Evolutionary conservation across 2,113 vertebrate genomes (phyloP), one percentile per base, ranked within the genome.

Genomic region (Bostrychus sinensis): DNA sequence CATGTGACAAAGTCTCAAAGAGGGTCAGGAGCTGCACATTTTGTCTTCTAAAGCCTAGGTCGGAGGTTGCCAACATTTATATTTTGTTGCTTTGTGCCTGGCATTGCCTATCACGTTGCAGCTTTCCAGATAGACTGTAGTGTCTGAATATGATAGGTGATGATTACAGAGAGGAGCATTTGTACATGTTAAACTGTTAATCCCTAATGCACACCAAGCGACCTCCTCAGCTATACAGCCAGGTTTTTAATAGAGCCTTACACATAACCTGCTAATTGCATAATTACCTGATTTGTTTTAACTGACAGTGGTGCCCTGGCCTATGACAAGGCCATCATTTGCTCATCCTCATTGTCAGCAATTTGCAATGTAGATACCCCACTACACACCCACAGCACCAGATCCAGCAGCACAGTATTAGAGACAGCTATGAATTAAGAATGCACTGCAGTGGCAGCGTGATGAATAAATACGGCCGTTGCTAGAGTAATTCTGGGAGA

Each of bases 401-500:
- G 66, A 69, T 60, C 73, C 56, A 78, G 65, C 43, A 45, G 26
- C 58, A 56, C 45, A 32, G 45, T 58, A 53, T 81, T 66, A 78
- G 58, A 79, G 62, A 63, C 63, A 9, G 64, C 50, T 28, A 46
- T 79, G 75, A 85, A 88, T 85, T 77, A 81, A 69, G 73, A 81
- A 77, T 72, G 81, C 66, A 43, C 43, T 23, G 77, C 72, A 42
- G 77, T 32, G 56, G 81, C 61, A 41, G 62, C 65, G 82, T 92
- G 76, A 86, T 88, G 81, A 86, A 96, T 96, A 96, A 97, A 96
- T 94, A 94, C 90, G 89, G 91, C 89, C 89, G 81, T 91, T 65
- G 90, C 90, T 91, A 92, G 93, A 94, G 94, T 95, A 93, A 94
- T 96, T 95, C 93, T 89, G 85, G 65, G 90, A 95, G 94, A 95